Conservation (phyloP, 2,888 invertebrate genomes). For the Chloroclystis v-ata region DNA sequence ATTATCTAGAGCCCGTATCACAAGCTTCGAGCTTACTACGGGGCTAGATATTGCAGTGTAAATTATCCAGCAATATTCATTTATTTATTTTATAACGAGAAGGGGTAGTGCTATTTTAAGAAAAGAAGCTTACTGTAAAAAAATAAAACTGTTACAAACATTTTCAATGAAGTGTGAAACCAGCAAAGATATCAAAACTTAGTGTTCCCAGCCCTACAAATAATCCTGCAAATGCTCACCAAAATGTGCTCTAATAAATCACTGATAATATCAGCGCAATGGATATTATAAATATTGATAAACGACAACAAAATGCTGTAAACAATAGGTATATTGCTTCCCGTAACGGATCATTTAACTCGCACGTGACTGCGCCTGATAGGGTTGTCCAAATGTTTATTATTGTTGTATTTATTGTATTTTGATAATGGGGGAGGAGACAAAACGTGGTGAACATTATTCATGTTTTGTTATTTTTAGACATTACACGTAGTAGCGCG, state of each 20-base stretch:
- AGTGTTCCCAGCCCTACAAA: constrained; percentile 3
- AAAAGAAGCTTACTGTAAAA: too few relatives aligned
- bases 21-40: too few relatives aligned
- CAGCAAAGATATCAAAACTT: background rate
- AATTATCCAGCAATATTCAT: too few relatives aligned
- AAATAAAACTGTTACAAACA: too few relatives aligned
- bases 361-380: constrained; percentile 62
- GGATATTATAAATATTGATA: constrained; percentile 63
- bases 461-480: too few relatives aligned
- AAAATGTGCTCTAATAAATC: constrained; percentile 22
- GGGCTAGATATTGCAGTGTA: too few relatives aligned
- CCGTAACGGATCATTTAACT: constrained; percentile 67
- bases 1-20: too few relatives aligned
- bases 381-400: constrained; percentile 61
- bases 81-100: too few relatives aligned
- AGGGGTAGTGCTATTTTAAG: too few relatives aligned
- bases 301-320: constrained; percentile 60
- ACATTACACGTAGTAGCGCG: too few relatives aligned
- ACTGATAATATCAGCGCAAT: constrained; percentile 43
- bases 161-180: background rate
- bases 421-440: constrained; percentile 15
- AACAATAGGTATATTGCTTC: constrained; percentile 71
- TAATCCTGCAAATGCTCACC: constrained; percentile 4
- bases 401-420: constrained; percentile 52
- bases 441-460: background rate